Conservation (phyloP, 2,888 invertebrate species). For the Tuberolachnus salignus region DNA sequence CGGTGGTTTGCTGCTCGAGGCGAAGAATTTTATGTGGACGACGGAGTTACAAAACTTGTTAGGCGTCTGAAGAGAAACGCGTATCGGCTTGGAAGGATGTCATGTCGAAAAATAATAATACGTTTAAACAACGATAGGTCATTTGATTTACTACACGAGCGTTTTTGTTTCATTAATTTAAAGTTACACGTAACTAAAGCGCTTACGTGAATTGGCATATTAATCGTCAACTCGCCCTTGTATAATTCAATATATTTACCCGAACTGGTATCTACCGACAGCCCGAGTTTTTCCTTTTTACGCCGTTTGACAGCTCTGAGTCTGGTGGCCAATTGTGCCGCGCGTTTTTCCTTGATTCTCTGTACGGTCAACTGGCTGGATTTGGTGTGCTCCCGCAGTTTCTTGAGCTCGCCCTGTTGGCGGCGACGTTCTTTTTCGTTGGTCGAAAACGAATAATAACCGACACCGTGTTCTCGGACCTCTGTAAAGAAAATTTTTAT, state of each 20-base stretch:
- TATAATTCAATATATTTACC: constrained; percentile 8
- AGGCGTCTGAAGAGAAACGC: too few relatives aligned
- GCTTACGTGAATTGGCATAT: too few relatives aligned
- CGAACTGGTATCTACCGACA: constrained; percentile 68
- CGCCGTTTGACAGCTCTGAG: constrained; percentile 76
- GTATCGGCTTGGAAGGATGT: too few relatives aligned
- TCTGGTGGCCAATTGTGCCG: constrained; percentile 73
- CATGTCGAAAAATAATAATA: too few relatives aligned
- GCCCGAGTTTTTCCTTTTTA: constrained; percentile 74
- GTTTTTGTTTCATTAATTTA: too few relatives aligned
- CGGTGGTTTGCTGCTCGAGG: too few relatives aligned
- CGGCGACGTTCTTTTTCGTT: constrained; percentile 78
- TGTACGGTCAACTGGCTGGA: constrained; percentile 72
- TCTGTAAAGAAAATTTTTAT: constrained; percentile 68
- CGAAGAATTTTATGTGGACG: too few relatives aligned
- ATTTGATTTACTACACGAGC: too few relatives aligned
- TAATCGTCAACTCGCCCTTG: too few relatives aligned
- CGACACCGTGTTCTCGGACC: constrained; percentile 89
- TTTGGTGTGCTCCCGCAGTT: constrained; percentile 74
- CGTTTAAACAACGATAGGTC: too few relatives aligned
- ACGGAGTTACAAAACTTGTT: too few relatives aligned
- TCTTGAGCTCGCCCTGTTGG: constrained; percentile 80
- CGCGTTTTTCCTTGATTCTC: constrained; percentile 67
- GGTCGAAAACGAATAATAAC: constrained; percentile 88
- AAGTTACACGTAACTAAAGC: too few relatives aligned